Base-by-base conservation (phyloP, 2,797 vertebrate genomes). In the Gouania willdenowi region DNA sequence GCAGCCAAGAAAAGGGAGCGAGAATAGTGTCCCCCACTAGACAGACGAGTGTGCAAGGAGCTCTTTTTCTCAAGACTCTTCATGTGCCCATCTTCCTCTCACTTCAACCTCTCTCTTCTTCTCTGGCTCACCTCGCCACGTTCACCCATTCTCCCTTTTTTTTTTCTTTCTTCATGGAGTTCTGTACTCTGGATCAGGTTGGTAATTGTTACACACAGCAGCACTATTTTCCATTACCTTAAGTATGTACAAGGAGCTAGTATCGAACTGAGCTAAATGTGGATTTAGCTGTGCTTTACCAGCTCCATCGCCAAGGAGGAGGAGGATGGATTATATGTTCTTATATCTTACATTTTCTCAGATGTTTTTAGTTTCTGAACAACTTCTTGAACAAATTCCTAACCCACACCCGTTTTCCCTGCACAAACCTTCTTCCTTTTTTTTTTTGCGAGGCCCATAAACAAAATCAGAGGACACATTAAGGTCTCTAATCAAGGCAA, bases 401-500 rank as follows among this genome's bases (percentile, higher is more conserved):
- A 38, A 44, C 38, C 29, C 36, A 26, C 39, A 27, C 28, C 37
- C 46, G 26, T 50, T 56, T 27, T n/a, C 33, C 47, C n/a, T n/a
- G n/a, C 36, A 47, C 65, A 48, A 9, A 64, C 51, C 37, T 44
- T 26, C 49, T 46, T 46, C 27, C 51, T 51, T 44, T 26, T 49
- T 46, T 46, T 27, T 51, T 51, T 57, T 47, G 55, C 32, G 54
- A 60, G 69, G 84, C 91, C 81, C 75, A 84, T 81, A 88, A 89
- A 95, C 90, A 93, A 80, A 93, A 94, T 93, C 93, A 92, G 91
- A 88, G 88, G 89, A 88, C 92, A 90, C 89, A 91, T 88, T 91
- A 88, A 93, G 88, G 89, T 89, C 90, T 88, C 87, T 94, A 97
- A 96, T 98, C 93, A 98, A 92, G 92, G 91, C 94, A 98, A 98